A percentile compares a stretch with the other conserved stretches of the same genome.
Evolutionary conservation across 2,797 vertebrate genomes (phyloP).

Genomic region (Mus minutoides): DNA sequence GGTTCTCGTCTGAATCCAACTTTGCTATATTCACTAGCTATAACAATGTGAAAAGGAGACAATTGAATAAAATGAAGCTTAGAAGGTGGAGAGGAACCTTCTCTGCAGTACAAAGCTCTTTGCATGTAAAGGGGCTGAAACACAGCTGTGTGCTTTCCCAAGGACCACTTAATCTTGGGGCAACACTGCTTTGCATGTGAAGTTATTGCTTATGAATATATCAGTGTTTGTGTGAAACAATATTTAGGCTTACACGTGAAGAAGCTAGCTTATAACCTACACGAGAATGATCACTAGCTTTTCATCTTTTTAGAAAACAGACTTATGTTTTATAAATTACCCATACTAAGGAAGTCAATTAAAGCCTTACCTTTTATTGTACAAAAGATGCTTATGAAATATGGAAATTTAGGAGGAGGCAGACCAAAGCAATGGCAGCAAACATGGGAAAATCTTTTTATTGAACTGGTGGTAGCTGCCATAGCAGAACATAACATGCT

Average conservation of each 20-base stretch:
- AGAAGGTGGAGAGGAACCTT: constrained; percentile 85
- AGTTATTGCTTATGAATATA: constrained; percentile 35
- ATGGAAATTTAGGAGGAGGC: constrained; percentile 41
- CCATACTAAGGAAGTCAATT: constrained; percentile 39
- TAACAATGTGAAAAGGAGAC: constrained; percentile 88
- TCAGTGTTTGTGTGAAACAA: constrained; percentile 12
- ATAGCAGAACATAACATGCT: background rate
- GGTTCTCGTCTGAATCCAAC: constrained; percentile 90
- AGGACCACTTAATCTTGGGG: constrained; percentile 75
- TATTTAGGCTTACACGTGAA: constrained; percentile 5
- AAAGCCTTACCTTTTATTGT: constrained; percentile 59
- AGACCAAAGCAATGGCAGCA: constrained; percentile 45
- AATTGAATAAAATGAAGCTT: constrained; percentile 85
- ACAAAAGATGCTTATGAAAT: constrained; percentile 55
- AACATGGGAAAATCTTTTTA: constrained; percentile 13
- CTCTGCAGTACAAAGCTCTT: constrained; percentile 84
- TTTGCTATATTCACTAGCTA: constrained; percentile 87
- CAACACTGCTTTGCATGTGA: constrained; percentile 77
- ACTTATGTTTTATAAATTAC: constrained; percentile 59
- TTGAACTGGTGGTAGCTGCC: background rate
- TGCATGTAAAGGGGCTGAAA: constrained; percentile 70
- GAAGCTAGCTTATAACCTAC: constrained; percentile 33
- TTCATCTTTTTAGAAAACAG: background rate
- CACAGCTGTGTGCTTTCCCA: constrained; percentile 76
- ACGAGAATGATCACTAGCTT: constrained; percentile 54